These are phyloP conservation scores for Potorous gilbertii DNA, from an alignment of 2,797 vertebrate genomes.

Conservation along the genomic window DNA sequence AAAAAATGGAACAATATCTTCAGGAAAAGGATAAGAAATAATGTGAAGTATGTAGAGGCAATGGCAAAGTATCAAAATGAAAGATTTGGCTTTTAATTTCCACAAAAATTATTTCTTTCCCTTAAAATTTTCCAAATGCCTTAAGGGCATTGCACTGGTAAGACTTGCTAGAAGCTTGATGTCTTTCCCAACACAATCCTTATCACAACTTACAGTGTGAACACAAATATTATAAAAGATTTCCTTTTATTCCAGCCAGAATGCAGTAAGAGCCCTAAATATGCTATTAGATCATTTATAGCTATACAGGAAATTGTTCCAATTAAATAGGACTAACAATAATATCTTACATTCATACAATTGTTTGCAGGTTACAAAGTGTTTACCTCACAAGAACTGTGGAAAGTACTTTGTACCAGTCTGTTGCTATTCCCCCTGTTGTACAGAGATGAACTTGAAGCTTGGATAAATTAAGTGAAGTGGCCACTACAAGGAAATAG, in stretches of 20 bases:
- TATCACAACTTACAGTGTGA: background rate
- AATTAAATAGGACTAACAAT: background rate
- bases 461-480: background rate
- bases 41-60: background rate
- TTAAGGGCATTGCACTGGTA: background rate
- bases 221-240: conserved; percentile 28
- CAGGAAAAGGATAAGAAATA: background rate
- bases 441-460: background rate
- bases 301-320: background rate
- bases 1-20: background rate
- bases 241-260: background rate
- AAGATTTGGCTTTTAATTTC: background rate
- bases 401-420: background rate
- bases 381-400: background rate
- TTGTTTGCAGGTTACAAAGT: background rate
- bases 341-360: background rate
- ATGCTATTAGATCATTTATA: background rate
- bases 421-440: no score
- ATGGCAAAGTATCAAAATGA: background rate
- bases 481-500: background rate
- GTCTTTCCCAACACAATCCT: conserved; percentile 25
- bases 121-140: background rate
- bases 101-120: conserved; percentile 11
- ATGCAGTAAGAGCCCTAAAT: background rate
- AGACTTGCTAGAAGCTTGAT: background rate